Base-by-base conservation (phyloP, 2,113 vertebrate species). In the Petrocephalus zakoni region DNA sequence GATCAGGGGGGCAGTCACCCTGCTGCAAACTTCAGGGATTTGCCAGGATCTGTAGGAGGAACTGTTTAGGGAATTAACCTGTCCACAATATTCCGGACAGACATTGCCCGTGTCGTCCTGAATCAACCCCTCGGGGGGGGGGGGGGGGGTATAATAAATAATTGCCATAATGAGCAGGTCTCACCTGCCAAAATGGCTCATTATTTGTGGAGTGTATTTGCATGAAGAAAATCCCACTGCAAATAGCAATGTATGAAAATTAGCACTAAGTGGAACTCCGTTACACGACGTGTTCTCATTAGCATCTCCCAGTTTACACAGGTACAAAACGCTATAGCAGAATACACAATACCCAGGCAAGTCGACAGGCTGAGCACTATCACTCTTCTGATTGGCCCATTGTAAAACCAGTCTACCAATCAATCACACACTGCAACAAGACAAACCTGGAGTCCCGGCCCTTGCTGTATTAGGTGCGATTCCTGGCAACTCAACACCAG, bases 141-240 rank as follows among this genome's bases (percentile, higher is more conserved):
- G n/a, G 7, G 3, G n/a, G 17, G 84, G 10, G 13, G 8, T 25
- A n/a, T 21, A 55, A 86, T 86, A 34, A 34, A 29, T 55, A 25
- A 29, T 55, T 2, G 15, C 7, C 52, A 56, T 55, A 55, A 55
- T 55, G 51, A 86, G 52, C 84, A 83, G 21, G 37, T 47, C 52
- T 53, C 25, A 55, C 84, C 52, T 86, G 25, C 51, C 34, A 55
- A 53, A 34, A 34, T 25, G 25, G 29, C 25, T 83, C 81, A 49
- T 83, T 83, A 49, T 83, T 83, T 83, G 25, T 53, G 8, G 84
- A 86, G 51, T 5, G 29, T 86, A 86, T 86, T 34, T 86, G 84
- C 47, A 86, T 55, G 52, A 86, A 51, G 46, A 34, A 34, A 53
- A 86, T 55, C 25, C 52, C 52, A 56, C n/a, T 86, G 84, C 47